Base-by-base conservation (phyloP, 2,113 vertebrate species). In the Thalassarche chlororhynchos region DNA sequence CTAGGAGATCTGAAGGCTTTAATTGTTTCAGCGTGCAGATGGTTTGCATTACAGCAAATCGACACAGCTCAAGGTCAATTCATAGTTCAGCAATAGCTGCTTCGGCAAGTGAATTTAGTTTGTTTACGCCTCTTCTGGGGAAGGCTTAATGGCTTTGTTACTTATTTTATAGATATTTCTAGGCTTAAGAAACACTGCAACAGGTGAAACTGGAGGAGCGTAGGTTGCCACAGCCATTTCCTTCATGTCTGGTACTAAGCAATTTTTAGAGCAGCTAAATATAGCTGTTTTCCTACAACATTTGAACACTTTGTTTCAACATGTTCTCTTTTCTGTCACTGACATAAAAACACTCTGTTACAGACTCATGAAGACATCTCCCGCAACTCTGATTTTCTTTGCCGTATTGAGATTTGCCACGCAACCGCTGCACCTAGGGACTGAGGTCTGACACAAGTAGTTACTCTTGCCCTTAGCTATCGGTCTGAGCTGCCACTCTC, bases 1-100 rank as follows among this genome's bases (percentile, higher is more conserved):
- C 95, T 84, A 42, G 77, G 97, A 98, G 96, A 97, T 98, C 97
- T 98, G 96, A 98, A 97, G 97, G 96, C 86, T 96, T 96, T 97
- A 97, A 98, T 98, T 98, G 98, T 97, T 97, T 83, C 88, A 44
- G 81, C 5, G 1, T 69, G 68, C 98, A 98, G 97, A 98, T 97
- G 98, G 98, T 96, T 98, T 98, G 92, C 93, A 94, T 98, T 98
- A 98, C 81, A n/a, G 65, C 32, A 14, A 87, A 91, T 98, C 28
- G 5, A 77, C 65, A 51, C 61, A 84, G 93, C 97, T 94, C 96
- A 95, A 97, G 97, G 98, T 97, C 98, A 96, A 85, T 61, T 86
- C 92, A 69, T 62, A 84, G 57, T 58, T 90, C 94, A 94, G 93
- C 78, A 91, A 95, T 83, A 87, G 92, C 84, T 75, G 93, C 90